phyloP scores from a whole-genome alignment of 2,888 invertebrate genomes.

The Pollenia labialis region DNA sequence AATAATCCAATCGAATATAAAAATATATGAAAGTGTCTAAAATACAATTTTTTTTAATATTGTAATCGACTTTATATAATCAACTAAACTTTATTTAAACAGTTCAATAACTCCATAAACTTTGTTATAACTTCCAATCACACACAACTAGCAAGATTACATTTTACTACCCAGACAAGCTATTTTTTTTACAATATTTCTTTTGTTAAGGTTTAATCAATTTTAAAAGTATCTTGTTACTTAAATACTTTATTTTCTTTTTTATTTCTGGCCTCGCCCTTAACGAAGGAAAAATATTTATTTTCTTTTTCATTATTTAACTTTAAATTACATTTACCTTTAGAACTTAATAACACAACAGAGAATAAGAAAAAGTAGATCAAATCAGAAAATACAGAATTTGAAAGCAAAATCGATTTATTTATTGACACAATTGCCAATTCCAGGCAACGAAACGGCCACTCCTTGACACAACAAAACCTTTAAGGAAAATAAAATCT shows the following conservation, averaged over 20 bases:
- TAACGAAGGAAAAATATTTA: not conserved
- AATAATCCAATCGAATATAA: too few relatives aligned
- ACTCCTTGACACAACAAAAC: conserved; percentile 47
- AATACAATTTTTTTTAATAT: too few relatives aligned
- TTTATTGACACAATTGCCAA: conserved; percentile 68
- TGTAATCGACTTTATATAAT: too few relatives aligned
- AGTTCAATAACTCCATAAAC: not conserved
- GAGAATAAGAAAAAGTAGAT: conserved; percentile 42
- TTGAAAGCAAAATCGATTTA: conserved; percentile 65
- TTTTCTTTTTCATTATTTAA: conserved; percentile 13
- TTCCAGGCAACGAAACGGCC: conserved; percentile 34
- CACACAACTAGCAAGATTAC: not conserved
- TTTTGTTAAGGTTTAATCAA: conserved; percentile 28
- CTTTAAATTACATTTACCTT: conserved; percentile 56
- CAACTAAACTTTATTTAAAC: not conserved
- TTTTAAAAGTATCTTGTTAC: conserved; percentile 8
- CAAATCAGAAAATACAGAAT: conserved; percentile 10
- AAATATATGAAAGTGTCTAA: too few relatives aligned
- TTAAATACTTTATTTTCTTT: conserved; percentile 17
- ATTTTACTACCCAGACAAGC: not conserved
- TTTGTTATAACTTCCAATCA: not conserved
- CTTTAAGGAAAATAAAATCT: conserved; percentile 18
- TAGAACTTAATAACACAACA: not conserved
- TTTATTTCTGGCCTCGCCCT: not conserved
- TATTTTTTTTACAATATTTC: not conserved